Base-by-base conservation (phyloP, 2,113 vertebrate genomes). In the Xiphophorus maculatus region DNA sequence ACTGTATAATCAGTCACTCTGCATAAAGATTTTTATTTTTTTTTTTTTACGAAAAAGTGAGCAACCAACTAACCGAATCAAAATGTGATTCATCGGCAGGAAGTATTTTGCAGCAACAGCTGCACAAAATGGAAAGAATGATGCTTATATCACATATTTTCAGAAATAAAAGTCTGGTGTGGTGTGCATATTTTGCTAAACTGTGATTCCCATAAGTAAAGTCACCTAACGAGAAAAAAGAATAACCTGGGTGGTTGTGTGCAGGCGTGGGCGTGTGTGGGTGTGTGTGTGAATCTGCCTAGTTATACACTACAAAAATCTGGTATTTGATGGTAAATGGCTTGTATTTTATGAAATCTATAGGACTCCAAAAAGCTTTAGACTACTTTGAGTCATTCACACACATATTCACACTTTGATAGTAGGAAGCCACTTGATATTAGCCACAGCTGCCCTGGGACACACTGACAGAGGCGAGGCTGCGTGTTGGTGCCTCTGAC, bases 21-120 rank as follows among this genome's bases (percentile, higher is more conserved):
- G 70, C 37, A 35, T 35, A 35, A 60, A 88, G 85, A 88, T 88
- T 76, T 90, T 76, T 90, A 85, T 42, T 15, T 42, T 42, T 14
- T 19, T 22, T 54, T 37, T 54, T 58, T 25, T n/a, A n/a, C 67
- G 83, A 87, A 85, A 83, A 82, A 88, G 84, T 88, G 83, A 85
- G 91, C 88, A 85, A 89, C 79, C 91, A 88, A 87, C 74, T 87
- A 88, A 91, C 80, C 81, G 82, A 88, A 83, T 71, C 67, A 83
- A 86, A 84, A 35, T 66, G 68, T 89, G 89, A 91, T 85, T 89
- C 82, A 87, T 87, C 71, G 77, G 71, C 69, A 37, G 33, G 17
- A 51, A 35, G 73, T 77, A 30, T 58, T 86, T 84, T 74, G 62
- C 67, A 67, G 74, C 73, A 84, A 85, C 83, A 88, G 87, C 85